Base-by-base conservation (phyloP, 2,888 invertebrate genomes). In the Torymus aiolomorphi region DNA sequence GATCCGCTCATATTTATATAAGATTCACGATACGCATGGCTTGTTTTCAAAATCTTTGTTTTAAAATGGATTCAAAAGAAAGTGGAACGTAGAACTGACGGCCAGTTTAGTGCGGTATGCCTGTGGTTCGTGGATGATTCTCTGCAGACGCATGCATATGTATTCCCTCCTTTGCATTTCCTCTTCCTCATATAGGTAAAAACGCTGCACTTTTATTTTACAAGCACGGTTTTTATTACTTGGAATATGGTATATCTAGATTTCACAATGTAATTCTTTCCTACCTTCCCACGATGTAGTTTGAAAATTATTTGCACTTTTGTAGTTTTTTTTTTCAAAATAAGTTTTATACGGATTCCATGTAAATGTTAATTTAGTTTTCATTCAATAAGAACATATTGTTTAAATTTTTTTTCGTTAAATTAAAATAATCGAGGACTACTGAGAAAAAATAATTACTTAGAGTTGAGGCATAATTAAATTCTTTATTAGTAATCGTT, bases 141-240 rank as follows among this genome's bases (percentile, higher is more conserved):
- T 72, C 54, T 54, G 20, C 20, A 13, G n/a, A 42, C 49, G 24
- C 72, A 72, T 78, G 51, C 74, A 69, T 78, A 78, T 74, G 69
- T 69, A 78, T 59, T 51, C 31, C 56, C 57, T 16, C 56, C 51
- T 69, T 73, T 78, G 69, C 69, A 69, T 74, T 69, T 74, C 57
- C 73, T 73, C 11, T 18, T 74, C 42, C 63, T 73, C 78, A 74
- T 78, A 63, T 74, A 78, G 10, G 69, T 63, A 57, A 74, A 61
- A 57, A 14, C 14, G 67, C 12, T 49, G 51, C 78, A 73, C 69
- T 66, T 69, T 62, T 74, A 62, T 67, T 78, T 78, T 74, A 57
- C 56, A 57, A 71, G 62, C 51, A 8, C 8, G 0, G n/a, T 61
- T 72, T 72, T 78, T 78, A 78, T 65, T 49, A 51, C 65, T 51